phyloP scores from a whole-genome alignment of 2,888 invertebrate genomes.

The Eustalomyia histrio region DNA sequence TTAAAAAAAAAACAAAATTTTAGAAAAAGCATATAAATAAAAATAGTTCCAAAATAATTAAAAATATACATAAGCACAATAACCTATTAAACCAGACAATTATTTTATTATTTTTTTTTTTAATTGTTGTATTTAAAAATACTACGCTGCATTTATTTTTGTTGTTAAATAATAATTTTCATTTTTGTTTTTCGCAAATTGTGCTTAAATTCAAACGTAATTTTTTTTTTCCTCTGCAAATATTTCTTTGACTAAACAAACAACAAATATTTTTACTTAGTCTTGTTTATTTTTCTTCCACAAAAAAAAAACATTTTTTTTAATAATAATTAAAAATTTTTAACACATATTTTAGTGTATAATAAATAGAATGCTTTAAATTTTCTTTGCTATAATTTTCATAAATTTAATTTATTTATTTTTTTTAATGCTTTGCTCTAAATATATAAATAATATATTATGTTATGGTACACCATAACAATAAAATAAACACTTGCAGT shows the following conservation, averaged over 20 bases:
- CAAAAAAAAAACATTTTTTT: background rate
- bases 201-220: constrained; percentile 46
- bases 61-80: constrained; percentile 22
- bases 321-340: background rate
- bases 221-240: constrained; percentile 15
- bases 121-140: background rate
- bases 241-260: too few species aligned
- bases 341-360: background rate
- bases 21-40: constrained; percentile 16
- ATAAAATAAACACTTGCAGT: too few species aligned
- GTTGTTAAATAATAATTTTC: constrained; percentile 11
- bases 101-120: background rate
- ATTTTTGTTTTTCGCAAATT: constrained; percentile 13
- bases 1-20: constrained; percentile 19
- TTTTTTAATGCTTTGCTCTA: constrained; percentile 9
- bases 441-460: background rate
- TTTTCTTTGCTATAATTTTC: constrained; percentile 7
- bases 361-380: background rate
- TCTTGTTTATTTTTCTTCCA: constrained; percentile 2
- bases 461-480: too few species aligned
- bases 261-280: background rate
- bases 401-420: constrained; percentile 1
- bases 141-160: constrained; percentile 20
- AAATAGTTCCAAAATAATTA: background rate
- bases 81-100: constrained; percentile 17